Percentiles rank a stretch among this genome's conserved stretches.
phyloP scores from a whole-genome alignment of 2,888 invertebrate species.

The Agonopterix arenella region DNA sequence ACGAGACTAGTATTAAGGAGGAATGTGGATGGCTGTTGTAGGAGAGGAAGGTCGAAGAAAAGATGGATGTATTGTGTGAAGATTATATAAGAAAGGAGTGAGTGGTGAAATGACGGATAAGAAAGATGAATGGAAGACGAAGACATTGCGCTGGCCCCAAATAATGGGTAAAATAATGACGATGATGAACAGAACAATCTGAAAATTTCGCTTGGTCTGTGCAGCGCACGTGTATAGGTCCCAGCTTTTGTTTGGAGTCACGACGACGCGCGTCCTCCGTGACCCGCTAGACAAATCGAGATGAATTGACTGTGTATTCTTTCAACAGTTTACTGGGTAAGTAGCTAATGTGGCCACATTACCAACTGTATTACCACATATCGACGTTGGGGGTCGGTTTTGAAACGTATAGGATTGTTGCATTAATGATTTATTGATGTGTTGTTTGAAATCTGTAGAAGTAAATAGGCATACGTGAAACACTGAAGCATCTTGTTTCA shows the following conservation, averaged over 20 bases:
- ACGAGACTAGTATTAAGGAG: too few species aligned
- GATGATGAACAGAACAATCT: slow-evolving; percentile 12
- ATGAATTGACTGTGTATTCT: slow-evolving; percentile 62
- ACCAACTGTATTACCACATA: neutral
- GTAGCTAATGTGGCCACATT: slow-evolving; percentile 6
- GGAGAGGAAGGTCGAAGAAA: too few species aligned
- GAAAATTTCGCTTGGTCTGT: slow-evolving; percentile 24
- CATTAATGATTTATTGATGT: neutral
- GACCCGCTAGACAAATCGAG: slow-evolving; percentile 70
- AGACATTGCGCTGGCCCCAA: too few species aligned
- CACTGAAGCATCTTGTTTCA: too few species aligned
- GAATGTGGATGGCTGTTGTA: too few species aligned
- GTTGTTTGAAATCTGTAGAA: too few species aligned
- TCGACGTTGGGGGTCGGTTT: slow-evolving; percentile 6
- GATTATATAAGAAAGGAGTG: too few species aligned
- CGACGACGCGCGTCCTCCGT: slow-evolving; percentile 49
- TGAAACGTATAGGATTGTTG: neutral
- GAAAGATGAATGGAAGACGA: too few species aligned
- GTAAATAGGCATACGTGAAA: too few species aligned
- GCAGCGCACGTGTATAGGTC: slow-evolving; percentile 23
- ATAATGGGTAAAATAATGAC: too few species aligned
- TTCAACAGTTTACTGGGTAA: slow-evolving; percentile 25
- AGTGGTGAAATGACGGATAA: too few species aligned
- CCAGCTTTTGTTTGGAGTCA: slow-evolving; percentile 35
- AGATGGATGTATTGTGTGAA: too few species aligned